A percentile compares a stretch with the other conserved stretches of the same genome.
phyloP scores from a whole-genome alignment of 2,113 vertebrate species.

The Nestor notabilis region DNA sequence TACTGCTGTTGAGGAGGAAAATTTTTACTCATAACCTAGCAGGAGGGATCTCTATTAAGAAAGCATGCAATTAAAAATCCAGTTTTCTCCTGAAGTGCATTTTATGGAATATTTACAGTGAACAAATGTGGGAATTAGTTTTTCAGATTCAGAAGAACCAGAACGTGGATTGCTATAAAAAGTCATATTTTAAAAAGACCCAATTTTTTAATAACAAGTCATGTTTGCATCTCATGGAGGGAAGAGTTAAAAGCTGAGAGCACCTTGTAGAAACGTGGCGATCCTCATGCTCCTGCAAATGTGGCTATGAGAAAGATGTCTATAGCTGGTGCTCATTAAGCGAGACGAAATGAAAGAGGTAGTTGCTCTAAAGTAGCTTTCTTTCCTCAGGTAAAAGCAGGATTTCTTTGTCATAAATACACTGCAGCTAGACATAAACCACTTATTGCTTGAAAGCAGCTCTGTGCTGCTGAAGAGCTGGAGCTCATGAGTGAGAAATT shows the following conservation, averaged over 20 bases:
- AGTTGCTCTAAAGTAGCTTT: constrained; percentile 11
- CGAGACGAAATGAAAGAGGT: background rate
- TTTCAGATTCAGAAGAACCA: background rate
- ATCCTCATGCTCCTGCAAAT: background rate
- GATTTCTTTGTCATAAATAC: constrained; percentile 23
- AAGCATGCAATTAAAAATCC: background rate
- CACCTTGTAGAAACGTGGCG: background rate
- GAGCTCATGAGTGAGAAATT: background rate
- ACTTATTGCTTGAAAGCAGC: constrained; percentile 16
- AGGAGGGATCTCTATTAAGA: background rate
- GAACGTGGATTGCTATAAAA: background rate
- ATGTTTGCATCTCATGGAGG: background rate
- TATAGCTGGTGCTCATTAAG: constrained; percentile 1
- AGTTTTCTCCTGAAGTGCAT: background rate
- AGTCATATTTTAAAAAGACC: background rate
- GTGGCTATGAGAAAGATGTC: background rate
- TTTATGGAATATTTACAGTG: background rate
- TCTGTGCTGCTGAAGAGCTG: background rate
- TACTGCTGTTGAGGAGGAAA: background rate
- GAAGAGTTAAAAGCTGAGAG: background rate
- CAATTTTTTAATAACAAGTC: background rate
- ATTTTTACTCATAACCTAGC: background rate
- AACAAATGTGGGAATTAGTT: background rate
- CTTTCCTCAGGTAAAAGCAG: constrained; percentile 19
- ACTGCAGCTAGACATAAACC: background rate